Base-by-base conservation (phyloP, 2,797 vertebrate genomes). In the Margarornis squamiger region DNA sequence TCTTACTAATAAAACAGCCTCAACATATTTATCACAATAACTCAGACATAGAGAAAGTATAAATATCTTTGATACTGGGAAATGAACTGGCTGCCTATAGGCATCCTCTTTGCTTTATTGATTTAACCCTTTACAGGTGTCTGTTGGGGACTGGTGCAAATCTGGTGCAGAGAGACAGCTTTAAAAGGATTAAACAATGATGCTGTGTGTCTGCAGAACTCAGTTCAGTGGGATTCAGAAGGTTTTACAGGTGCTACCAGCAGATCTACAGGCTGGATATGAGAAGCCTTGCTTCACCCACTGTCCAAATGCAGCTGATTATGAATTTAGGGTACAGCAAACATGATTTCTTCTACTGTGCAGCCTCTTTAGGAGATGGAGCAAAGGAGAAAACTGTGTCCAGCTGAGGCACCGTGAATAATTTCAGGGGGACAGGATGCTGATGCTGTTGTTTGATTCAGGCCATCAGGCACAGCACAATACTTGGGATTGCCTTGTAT, bases 11-110 rank as follows among this genome's bases (percentile, higher is more conserved):
- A 96, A 98, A 97, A 96, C 93, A 96, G 91, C 93, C 91, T 84
- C 93, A 89, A 96, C 84, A n/a, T 97, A 97, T 97, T 98, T 97
- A 97, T 98, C 97, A 97, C 96, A 97, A 97, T 96, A 97, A 92
- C 88, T 97, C 96, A 94, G 97, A 92, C 95, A 96, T 10, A 95
- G 93, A 92, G 96, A 54, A 96, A 94, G 92, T 95, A 93, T 96
- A 97, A 97, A 96, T 97, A 96, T 97, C 96, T 88, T 86, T 90
- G 92, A 97, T 84, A 76, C 5, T 84, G 76, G 95, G 90, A 95
- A 96, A 95, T 90, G 92, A 96, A 92, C 93, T 88, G 62, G 67
- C 95, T 97, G 92, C 93, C 90, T 82, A 67, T 85, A 92, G 92
- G 86, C 81, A 95, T 95, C 93, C 88, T 76, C 85, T 43, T 73